A percentile compares a stretch with the other conserved stretches of the same genome.
phyloP scores from a whole-genome alignment of 2,888 invertebrate species.

The Operophtera brumata region DNA sequence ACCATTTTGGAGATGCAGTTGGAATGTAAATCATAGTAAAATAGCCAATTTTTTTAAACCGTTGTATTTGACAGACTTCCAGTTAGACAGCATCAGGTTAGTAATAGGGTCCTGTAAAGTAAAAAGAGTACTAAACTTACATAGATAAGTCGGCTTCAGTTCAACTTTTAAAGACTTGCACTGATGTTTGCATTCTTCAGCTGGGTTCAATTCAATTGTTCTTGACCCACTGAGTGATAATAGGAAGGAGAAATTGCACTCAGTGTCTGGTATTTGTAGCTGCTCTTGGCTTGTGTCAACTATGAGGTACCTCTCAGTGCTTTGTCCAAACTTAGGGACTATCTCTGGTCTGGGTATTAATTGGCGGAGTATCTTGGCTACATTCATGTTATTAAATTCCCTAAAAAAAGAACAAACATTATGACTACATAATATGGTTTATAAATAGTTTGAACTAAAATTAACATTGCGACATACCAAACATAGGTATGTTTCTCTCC shows the following conservation, averaged over 20 bases:
- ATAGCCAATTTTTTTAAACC: too few species aligned
- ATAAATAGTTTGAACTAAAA: neutral
- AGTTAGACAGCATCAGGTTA: too few species aligned
- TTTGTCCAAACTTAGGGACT: slow-evolving; percentile 86
- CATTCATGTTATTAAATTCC: slow-evolving; percentile 89
- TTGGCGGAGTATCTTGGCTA: slow-evolving; percentile 85
- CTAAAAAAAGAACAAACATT: slow-evolving; percentile 62
- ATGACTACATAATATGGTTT: neutral
- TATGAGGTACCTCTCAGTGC: slow-evolving; percentile 88
- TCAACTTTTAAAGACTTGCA: slow-evolving; percentile 87
- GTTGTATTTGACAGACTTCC: too few species aligned
- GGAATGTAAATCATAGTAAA: too few species aligned
- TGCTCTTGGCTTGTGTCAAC: slow-evolving; percentile 84
- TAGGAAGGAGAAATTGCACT: slow-evolving; percentile 90
- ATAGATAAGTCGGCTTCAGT: slow-evolving; percentile 85
- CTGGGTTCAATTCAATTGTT: slow-evolving; percentile 86
- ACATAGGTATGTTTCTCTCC: slow-evolving; percentile 50
- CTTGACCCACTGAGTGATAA: slow-evolving; percentile 87
- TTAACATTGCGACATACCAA: slow-evolving; percentile 49
- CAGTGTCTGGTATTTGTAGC: slow-evolving; percentile 88
- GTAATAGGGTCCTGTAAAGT: too few species aligned
- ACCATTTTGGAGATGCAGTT: too few species aligned
- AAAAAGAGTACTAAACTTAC: slow-evolving; percentile 78
- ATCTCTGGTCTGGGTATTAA: slow-evolving; percentile 86
- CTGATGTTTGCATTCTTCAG: slow-evolving; percentile 85